Base-by-base conservation (phyloP, 2,113 vertebrate genomes). In the Anser cygnoides region DNA sequence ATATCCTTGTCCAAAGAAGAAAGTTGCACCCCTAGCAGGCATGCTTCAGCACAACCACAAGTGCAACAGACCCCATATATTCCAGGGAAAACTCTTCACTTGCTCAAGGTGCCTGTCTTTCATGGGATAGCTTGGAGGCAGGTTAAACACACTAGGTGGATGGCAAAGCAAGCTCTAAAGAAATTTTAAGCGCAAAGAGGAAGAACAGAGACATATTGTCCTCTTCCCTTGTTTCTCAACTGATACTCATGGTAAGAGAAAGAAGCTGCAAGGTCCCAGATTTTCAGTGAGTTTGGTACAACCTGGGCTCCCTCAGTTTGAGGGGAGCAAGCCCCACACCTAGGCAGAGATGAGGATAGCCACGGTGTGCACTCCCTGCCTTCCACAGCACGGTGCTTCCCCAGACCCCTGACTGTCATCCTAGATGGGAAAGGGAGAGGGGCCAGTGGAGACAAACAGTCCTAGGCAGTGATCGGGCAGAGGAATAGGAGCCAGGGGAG, bases 71-170 rank as follows among this genome's bases (percentile, higher is more conserved):
- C 13, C 13, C 29, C 0, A 0, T 28, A 26, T 35, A 54, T 4
- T 41, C 70, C 75, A 59, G 41, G 43, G 37, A 50, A 58, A 75
- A 49, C 19, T 79, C 33, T 39, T 4, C 21, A 6, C 26, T 31
- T 59, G 55, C 49, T 67, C 50, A 70, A 58, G 44, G 18, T 50
- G 37, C 23, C 21, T 3, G 5, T 14, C 88, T 77, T 54, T n/a
- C 43, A 91, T n/a, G 55, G 33, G 52, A 4, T 4, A 55, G 55
- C 22, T 55, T 92, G 84, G 50, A 81, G 70, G 31, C 31, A 71
- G 17, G 29, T 35, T 54, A 11, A 73, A 62, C 13, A 13, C 0
- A 0, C 23, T 52, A 57, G 12, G 7, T 28, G 15, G 23, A 39
- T 28, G 46, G 46, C n/a, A 77, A 50, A 61, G 44, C 0, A 1